phyloP scores from a whole-genome alignment of 2,888 invertebrate species.

The Melanophora roralis region DNA sequence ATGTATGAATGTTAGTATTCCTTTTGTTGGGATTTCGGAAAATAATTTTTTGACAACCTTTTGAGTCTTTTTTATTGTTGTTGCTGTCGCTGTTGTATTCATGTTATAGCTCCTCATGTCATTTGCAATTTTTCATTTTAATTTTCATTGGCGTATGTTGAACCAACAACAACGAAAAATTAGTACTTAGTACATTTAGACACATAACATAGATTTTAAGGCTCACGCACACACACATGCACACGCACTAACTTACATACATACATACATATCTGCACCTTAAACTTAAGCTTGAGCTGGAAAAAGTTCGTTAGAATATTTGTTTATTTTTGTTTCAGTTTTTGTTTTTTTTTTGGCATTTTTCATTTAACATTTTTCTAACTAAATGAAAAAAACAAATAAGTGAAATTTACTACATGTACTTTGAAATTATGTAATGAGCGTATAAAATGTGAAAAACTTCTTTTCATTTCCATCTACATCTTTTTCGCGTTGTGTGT shows the following conservation, averaged over 20 bases:
- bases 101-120: conserved; percentile 66
- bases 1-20: not conserved
- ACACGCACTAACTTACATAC: conserved; percentile 31
- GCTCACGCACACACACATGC: conserved; percentile 38
- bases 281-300: conserved; percentile 55
- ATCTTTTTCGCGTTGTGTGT: not conserved
- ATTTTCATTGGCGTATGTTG: conserved; percentile 75
- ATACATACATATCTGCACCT: conserved; percentile 31
- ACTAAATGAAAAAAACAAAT: conserved; percentile 38
- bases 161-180: conserved; percentile 53
- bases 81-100: conserved; percentile 33
- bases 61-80: conserved; percentile 61
- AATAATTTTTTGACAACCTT: conserved; percentile 67
- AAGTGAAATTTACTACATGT: conserved; percentile 70
- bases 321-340: conserved; percentile 13
- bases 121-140: conserved; percentile 76
- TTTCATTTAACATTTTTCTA: conserved; percentile 59
- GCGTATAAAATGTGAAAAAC: conserved; percentile 74
- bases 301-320: conserved; percentile 44
- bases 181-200: conserved; percentile 52
- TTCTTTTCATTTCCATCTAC: conserved; percentile 55
- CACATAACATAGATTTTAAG: conserved; percentile 26
- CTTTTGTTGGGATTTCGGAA: conserved; percentile 8
- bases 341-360: conserved; percentile 40
- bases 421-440: conserved; percentile 75